phyloP scores from a whole-genome alignment of 2,797 vertebrate genomes.

The Balearica regulorum region DNA sequence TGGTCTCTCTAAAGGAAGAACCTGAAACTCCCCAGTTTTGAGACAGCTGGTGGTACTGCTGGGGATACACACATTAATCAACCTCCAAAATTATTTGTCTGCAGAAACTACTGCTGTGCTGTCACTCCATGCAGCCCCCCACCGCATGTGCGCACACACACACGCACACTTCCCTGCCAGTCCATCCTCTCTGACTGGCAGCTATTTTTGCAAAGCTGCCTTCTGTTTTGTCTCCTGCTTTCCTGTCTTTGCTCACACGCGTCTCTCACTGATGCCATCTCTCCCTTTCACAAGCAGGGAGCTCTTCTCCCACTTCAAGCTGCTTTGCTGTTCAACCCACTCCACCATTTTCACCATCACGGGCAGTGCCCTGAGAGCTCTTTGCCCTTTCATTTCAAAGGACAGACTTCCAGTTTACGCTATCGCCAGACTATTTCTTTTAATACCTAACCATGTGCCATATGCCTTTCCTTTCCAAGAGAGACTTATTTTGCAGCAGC shows the following conservation, averaged over 20 bases:
- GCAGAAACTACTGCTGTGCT: background rate
- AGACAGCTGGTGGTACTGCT: background rate
- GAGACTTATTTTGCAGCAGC: background rate
- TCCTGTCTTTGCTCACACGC: background rate
- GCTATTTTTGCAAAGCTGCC: conserved; percentile 28
- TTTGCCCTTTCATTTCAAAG: background rate
- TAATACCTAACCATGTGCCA: background rate
- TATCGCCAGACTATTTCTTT: background rate
- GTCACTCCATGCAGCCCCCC: background rate
- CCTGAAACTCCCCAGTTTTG: background rate
- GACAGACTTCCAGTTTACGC: background rate
- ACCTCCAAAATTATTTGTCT: background rate
- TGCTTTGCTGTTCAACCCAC: background rate
- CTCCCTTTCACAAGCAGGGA: background rate
- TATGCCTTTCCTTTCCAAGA: background rate
- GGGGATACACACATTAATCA: background rate
- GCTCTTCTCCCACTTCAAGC: background rate
- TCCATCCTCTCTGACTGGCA: background rate
- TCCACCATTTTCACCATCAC: background rate
- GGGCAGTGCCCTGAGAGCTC: background rate
- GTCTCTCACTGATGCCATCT: background rate
- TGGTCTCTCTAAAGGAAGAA: background rate
- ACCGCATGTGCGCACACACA: background rate
- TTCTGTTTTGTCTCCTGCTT: conserved; percentile 32
- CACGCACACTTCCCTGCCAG: background rate